Evolutionary conservation across 2,113 vertebrate genomes (phyloP).

Genomic region (Morone saxatilis): DNA sequence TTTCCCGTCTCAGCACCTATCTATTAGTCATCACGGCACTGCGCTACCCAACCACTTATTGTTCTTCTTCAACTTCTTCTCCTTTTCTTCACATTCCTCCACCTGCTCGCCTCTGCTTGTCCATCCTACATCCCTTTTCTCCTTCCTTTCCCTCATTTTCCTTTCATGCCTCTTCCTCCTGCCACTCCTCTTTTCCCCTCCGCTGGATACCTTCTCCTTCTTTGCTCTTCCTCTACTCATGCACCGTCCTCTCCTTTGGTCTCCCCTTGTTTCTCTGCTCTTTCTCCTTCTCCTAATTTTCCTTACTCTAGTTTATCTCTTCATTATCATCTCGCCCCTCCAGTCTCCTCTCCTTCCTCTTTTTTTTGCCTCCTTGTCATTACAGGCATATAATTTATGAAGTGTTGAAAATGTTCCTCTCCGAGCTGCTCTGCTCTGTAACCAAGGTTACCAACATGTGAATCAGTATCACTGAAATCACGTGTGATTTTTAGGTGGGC

Average conservation of each 20-base stretch:
- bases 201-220: not conserved
- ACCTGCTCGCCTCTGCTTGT: not conserved
- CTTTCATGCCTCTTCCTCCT: not conserved
- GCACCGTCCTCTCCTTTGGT: constrained; percentile 5
- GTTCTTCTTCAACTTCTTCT: not conserved
- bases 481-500: constrained; percentile 51
- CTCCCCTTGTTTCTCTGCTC: not conserved
- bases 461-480: constrained; percentile 52
- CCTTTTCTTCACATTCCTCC: constrained; percentile 1
- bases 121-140: not conserved
- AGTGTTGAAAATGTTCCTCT: constrained; percentile 70
- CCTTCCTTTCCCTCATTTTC: not conserved
- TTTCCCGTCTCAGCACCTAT: constrained; percentile 33
- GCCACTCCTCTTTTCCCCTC: not conserved
- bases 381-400: constrained; percentile 74
- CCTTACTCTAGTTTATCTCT: not conserved
- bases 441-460: constrained; percentile 75
- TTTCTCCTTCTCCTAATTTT: not conserved
- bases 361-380: constrained; percentile 56
- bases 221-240: not conserved
- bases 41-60: not conserved
- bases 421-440: constrained; percentile 62
- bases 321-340: constrained; percentile 17
- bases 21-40: constrained; percentile 42
- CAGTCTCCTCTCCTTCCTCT: constrained; percentile 6